Evolutionary conservation across 2,113 vertebrate genomes (phyloP), one percentile per base, ranked within the genome.

Genomic region (Sarotherodon lohbergeri): DNA sequence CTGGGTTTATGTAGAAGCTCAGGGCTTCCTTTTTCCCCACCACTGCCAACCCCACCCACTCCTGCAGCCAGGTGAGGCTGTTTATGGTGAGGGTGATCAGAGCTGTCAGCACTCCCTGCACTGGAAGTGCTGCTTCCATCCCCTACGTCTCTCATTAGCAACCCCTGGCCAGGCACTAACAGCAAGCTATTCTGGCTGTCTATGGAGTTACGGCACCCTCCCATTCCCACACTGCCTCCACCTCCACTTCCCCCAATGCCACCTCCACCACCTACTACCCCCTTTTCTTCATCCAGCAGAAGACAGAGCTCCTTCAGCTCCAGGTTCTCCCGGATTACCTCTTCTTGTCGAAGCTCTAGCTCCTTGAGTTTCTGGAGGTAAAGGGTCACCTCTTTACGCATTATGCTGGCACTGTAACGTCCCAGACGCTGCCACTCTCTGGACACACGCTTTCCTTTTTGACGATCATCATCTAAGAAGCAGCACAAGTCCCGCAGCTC

Each of bases 101-200:
- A 97, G 95, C 98, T 99, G 93, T 99, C 98, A 0, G 97, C 98
- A 82, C 98, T 98, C 17, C 98, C 98, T 0, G 97, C 97, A 52
- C 98, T 99, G 32, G 98, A 99, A 34, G 98, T 99, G 91, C 98
- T 99, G 84, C 98, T 99, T 78, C 98, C 98, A 1, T 99, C 98
- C 1, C 98, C 98, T 1, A 98, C 97, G 4, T 99, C 98, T 82
- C 98, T 96, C 90, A 98, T 94, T 24, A 96, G 94, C 5, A 97
- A 97, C 48, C 97, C 96, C 1, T 97, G 90, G 0, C 96, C 95
- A 0, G 97, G 90, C 2, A 98, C 95, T 0, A 96, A 87, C 55
- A 97, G 96, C 86, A 99, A 95, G 92, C 98, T 98, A 92, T 97
- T 97, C 90, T 99, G 98, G 94, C 98, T 99, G 94, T 98, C 98